Evolutionary conservation across 2,888 invertebrate genomes (phyloP), one percentile per base, ranked within the genome.

Genomic region (Dicyrtomina minuta): DNA sequence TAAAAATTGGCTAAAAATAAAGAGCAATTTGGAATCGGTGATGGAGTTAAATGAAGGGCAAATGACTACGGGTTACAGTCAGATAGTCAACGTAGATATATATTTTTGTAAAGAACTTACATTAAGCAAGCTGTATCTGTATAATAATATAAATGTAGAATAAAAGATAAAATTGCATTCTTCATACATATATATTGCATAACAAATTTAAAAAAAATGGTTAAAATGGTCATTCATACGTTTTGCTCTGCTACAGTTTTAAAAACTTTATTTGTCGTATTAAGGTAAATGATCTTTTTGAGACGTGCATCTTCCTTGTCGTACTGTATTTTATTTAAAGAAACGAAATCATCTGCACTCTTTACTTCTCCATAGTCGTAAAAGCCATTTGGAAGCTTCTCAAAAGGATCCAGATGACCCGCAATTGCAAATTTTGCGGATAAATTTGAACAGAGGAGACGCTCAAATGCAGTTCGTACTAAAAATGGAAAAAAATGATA

Each of bases 341-440:
- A 55, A 1, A 24, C 26, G 10, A 60, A 33, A 15, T 59, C 59
- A 51, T 49, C 60, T 3, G 59, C 27, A 15, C 46, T 15, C 51
- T 60, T 51, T 6, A 51, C 59, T n/a, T 22, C 27, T n/a, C 75
- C 75, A 71, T 64, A 64, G 22, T 75, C 75, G 53, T 67, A 79
- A 68, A 79, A 80, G 15, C 82, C 82, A 71, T 82, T 80, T 75
- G 83, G 81, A 0, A 87, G 88, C 22, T 85, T 82, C 69, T 89
- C 88, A 71, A 85, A 86, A 44, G 88, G 83, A 2, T 86, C 86
- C 39, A 89, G 80, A 1, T 84, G 83, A 5, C 88, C 87, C 0
- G 85, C 86, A 75, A 87, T 85, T 0, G 87, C 86, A 67, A 89
- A 85, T 79, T 89, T 89, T 33, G 87, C 84, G 0, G 88, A 86